A percentile compares a stretch with the other conserved stretches of the same genome.
Conservation (phyloP, 2,113 vertebrate species). For the Pterocles orientalis region DNA sequence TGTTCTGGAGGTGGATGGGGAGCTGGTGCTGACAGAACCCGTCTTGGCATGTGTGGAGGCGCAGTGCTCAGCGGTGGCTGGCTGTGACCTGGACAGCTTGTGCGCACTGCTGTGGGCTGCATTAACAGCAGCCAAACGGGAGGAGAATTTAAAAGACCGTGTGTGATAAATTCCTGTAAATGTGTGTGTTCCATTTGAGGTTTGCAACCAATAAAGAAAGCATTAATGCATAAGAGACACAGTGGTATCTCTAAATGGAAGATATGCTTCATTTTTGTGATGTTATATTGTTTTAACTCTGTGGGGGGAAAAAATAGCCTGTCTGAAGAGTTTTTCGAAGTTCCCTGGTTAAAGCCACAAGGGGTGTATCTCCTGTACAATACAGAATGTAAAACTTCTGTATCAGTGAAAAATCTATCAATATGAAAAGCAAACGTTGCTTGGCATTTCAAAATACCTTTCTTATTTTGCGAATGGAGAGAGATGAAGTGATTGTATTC, state of each 20-base stretch:
- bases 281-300: neutral
- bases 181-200: accelerated
- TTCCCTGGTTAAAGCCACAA: neutral
- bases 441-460: neutral
- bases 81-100: neutral
- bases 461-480: neutral
- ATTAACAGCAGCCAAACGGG: neutral
- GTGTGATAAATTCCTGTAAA: neutral
- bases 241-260: neutral
- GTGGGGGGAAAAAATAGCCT: accelerated
- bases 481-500: neutral
- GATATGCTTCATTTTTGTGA: neutral
- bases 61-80: accelerated
- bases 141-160: accelerated
- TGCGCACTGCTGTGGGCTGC: neutral
- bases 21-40: accelerated
- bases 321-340: neutral
- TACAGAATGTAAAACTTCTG: neutral
- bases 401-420: neutral
- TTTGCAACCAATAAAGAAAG: accelerated
- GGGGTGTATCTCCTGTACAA: accelerated
- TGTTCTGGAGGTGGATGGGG: neutral
- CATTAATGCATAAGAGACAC: accelerated
- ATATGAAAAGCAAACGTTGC: neutral
- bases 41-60: accelerated